A percentile compares a stretch with the other conserved stretches of the same genome.
Conservation (phyloP, 2,797 vertebrate genomes). For the Phataginus tetradactyla region DNA sequence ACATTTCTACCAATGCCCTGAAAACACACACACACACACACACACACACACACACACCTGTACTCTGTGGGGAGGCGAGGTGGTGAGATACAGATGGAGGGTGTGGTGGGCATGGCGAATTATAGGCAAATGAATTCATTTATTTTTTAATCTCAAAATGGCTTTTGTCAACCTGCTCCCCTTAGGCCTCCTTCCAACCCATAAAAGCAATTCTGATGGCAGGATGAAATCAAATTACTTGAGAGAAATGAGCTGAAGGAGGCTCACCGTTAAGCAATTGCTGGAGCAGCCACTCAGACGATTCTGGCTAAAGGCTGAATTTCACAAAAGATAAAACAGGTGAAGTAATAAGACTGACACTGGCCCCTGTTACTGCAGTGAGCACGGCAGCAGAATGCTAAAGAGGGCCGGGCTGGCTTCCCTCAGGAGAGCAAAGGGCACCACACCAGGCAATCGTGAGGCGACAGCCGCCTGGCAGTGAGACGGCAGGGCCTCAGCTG, state of each 20-base stretch:
- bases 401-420: constrained; percentile 68
- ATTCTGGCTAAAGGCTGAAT: constrained; percentile 88
- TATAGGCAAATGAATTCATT: neutral
- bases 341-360: constrained; percentile 86
- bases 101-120: neutral
- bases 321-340: constrained; percentile 90
- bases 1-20: neutral
- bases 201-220: constrained; percentile 86
- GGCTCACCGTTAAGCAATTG: constrained; percentile 85
- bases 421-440: neutral
- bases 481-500: neutral
- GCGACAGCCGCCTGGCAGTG: fast-evolving
- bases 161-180: constrained; percentile 65
- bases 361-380: constrained; percentile 85
- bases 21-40: neutral
- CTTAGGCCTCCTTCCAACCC: neutral
- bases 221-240: constrained; percentile 87
- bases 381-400: constrained; percentile 87
- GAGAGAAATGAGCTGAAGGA: constrained; percentile 87
- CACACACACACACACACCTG: neutral
- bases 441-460: neutral
- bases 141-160: constrained; percentile 64
- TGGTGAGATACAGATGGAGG: neutral
- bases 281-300: constrained; percentile 86
- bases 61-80: neutral